Percentiles rank a stretch among this genome's conserved stretches.
These are phyloP conservation scores for Nansenia antarctica DNA, from an alignment of 2,113 vertebrate species.

Conservation along the genomic window DNA sequence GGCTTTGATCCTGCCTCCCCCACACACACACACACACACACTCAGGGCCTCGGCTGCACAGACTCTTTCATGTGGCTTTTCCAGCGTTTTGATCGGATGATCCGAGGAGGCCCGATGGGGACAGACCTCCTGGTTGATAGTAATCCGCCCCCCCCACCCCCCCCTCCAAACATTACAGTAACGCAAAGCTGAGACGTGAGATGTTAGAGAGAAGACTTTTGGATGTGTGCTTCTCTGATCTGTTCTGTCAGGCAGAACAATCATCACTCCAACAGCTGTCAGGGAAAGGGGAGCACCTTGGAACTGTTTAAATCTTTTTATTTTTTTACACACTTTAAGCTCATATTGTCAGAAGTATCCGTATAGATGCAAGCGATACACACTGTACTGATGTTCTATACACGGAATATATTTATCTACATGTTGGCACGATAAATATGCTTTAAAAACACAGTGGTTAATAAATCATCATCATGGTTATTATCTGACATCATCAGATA, in stretches of 20 bases:
- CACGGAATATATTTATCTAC: too few species aligned
- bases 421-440: too few species aligned
- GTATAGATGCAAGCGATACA: too few species aligned
- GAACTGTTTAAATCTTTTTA: background rate
- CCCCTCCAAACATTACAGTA: slow-evolving; percentile 11
- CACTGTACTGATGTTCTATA: too few species aligned
- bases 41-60: slow-evolving; percentile 8
- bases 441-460: too few species aligned
- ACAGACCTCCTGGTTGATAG: slow-evolving; percentile 41
- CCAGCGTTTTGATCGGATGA: slow-evolving; percentile 19
- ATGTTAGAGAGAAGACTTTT: background rate
- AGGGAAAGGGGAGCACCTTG: background rate
- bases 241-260: too few species aligned
- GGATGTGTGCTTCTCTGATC: background rate
- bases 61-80: slow-evolving; percentile 38
- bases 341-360: too few species aligned
- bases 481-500: too few species aligned
- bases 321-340: background rate
- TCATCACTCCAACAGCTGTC: slow-evolving; percentile 30
- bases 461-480: too few species aligned
- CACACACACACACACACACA: slow-evolving; percentile 25
- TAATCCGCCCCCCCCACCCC: too few species aligned
- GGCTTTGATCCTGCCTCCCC: slow-evolving; percentile 1
- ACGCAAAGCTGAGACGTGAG: slow-evolving; percentile 27
- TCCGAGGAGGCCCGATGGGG: slow-evolving; percentile 29